Conservation (phyloP, 2,888 invertebrate genomes). For the Neoscelio sp. region DNA sequence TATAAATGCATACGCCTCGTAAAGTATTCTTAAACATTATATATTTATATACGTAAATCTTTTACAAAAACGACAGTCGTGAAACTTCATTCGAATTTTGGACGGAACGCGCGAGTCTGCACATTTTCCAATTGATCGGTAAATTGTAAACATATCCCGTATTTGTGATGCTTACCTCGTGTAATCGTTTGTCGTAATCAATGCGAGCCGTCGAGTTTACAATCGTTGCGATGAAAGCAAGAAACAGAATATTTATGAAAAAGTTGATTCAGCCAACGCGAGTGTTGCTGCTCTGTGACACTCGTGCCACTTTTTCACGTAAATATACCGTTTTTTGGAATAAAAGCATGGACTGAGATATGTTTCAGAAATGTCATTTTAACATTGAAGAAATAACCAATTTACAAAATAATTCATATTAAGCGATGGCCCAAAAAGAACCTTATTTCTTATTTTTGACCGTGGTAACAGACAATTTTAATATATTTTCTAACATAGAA, state of each 20-base stretch:
- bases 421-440: too few species aligned
- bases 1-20: constrained; percentile 48
- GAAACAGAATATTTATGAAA: constrained; percentile 31
- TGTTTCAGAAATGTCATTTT: too few species aligned
- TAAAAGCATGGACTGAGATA: constrained; percentile 43
- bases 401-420: too few species aligned
- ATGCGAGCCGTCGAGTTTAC: too few species aligned
- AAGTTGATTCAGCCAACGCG: constrained; percentile 49
- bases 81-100: constrained; percentile 13
- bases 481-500: too few species aligned
- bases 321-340: constrained; percentile 26
- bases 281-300: constrained; percentile 4
- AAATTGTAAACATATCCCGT: constrained; percentile 57
- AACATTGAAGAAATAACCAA: constrained; percentile 10
- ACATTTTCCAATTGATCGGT: constrained; percentile 27
- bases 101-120: constrained; percentile 3
- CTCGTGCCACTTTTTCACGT: constrained; percentile 36
- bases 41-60: constrained; percentile 59
- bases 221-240: constrained; percentile 6
- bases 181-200: constrained; percentile 42
- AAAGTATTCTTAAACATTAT: constrained; percentile 54
- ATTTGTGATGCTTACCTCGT: constrained; percentile 54
- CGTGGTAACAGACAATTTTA: too few species aligned
- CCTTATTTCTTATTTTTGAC: too few species aligned
- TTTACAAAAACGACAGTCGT: constrained; percentile 13